Evolutionary conservation across 1,140 invertebrate species (phyloP), one percentile per base, ranked within the genome.

Genomic region (Drosophila pseudoananassae): DNA sequence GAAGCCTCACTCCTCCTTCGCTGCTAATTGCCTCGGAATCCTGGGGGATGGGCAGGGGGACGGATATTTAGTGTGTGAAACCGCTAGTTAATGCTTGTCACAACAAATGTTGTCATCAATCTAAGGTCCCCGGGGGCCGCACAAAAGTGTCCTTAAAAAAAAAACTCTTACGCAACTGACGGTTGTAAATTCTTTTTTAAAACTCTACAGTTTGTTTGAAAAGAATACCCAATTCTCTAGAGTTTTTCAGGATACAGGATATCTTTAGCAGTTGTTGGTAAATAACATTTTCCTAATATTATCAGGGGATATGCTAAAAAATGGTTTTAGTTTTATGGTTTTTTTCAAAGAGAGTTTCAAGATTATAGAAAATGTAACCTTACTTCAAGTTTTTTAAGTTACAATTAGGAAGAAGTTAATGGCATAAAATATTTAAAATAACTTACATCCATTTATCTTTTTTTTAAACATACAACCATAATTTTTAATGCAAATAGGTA

Each of bases 31-130:
- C 36, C 15, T 12, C n/a, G 46, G 12, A 43, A 15, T 17, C 40
- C 12, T 36, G 33, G 12, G 36, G 54, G 14, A 15, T 31, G 33
- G 60, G 46, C 4, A 15, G 15, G 59, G 47, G 53, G 45, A 38
- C 23, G 46, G 25, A 31, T 36, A 36, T 50, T 64, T 12, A 52
- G 47, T 45, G 82, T 87, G 82, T 78, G 82, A 87, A 82, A 87
- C 82, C 70, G 47, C 82, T 88, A 88, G 82, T 88, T 88, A 88
- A 71, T 87, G 75, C 70, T 65, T 87, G 82, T 87, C 78, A 81
- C 83, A 87, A 88, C 78, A 87, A 88, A 87, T 88, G 78, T 55
- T 78, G 82, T 82, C 82, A 87, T 88, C 78, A 87, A 87, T 87
- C 81, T 66, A 43, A 0, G 7, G 45, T 54, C 60, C 53, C 60